Evolutionary conservation across 2,888 invertebrate species (phyloP).

Genomic region (Camptogramma bilineatum): DNA sequence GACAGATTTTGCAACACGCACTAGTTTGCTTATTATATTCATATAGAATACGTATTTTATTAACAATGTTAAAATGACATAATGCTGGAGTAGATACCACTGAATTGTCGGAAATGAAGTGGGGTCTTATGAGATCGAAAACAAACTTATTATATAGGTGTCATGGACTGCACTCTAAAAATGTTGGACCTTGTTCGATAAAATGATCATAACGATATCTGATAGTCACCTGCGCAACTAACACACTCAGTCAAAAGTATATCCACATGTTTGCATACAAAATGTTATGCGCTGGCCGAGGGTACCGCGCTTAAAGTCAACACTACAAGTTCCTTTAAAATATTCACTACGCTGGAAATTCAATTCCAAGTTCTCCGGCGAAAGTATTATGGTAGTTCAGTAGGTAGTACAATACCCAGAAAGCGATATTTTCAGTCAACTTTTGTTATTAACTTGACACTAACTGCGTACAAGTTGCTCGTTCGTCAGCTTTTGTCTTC

Average conservation of each 20-base stretch:
- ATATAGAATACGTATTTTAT: not conserved
- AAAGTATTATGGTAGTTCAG: conserved; percentile 60
- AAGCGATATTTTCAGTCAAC: conserved; percentile 52
- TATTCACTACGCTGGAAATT: conserved; percentile 73
- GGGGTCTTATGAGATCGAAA: not conserved
- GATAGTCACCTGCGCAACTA: conserved; percentile 7
- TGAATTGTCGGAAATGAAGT: not conserved
- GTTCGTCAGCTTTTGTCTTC: conserved; percentile 46
- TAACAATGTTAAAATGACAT: not conserved
- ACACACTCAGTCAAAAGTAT: conserved; percentile 43
- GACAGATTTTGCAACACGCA: conserved; percentile 3
- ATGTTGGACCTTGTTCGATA: no score
- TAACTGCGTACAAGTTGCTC: conserved; percentile 52
- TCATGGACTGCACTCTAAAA: no score
- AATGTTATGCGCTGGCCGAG: conserved; percentile 52
- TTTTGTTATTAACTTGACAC: conserved; percentile 55
- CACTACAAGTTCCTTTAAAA: conserved; percentile 62
- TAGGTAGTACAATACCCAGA: conserved; percentile 44
- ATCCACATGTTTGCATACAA: conserved; percentile 59
- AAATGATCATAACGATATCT: no score
- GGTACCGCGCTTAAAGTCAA: conserved; percentile 64
- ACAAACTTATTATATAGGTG: no score
- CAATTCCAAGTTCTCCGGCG: conserved; percentile 70
- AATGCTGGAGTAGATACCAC: not conserved
- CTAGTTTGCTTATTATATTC: conserved; percentile 9